phyloP scores from a whole-genome alignment of 2,113 vertebrate genomes.

The Ardeotis arabs region DNA sequence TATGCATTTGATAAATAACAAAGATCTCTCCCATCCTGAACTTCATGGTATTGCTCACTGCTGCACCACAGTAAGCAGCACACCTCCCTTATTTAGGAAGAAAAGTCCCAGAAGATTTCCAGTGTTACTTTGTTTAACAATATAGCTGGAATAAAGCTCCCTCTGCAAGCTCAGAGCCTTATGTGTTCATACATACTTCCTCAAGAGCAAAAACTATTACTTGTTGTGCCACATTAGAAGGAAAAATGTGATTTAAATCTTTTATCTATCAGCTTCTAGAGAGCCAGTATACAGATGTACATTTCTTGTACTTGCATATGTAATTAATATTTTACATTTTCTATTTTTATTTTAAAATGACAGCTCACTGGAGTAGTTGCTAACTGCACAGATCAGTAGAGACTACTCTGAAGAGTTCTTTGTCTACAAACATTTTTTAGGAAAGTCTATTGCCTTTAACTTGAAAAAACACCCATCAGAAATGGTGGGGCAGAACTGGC shows the following conservation, averaged over 20 bases:
- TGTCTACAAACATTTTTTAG: background rate
- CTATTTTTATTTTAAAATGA: constrained; percentile 3
- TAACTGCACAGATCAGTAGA: background rate
- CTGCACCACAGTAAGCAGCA: background rate
- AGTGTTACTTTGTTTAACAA: background rate
- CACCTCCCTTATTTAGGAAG: background rate
- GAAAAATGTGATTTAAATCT: constrained; percentile 10
- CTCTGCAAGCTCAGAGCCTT: background rate
- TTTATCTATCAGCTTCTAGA: background rate
- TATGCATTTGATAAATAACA: background rate
- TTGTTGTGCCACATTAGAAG: background rate
- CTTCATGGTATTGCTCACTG: background rate
- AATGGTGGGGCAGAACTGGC: background rate
- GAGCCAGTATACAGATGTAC: background rate
- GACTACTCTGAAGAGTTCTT: background rate
- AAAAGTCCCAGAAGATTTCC: background rate
- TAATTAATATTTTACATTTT: constrained; percentile 41
- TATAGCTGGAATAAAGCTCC: background rate
- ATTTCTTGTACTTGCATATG: constrained; percentile 10
- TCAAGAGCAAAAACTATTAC: background rate
- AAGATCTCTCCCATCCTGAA: background rate
- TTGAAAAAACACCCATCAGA: background rate
- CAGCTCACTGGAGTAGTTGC: background rate
- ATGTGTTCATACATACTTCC: background rate
- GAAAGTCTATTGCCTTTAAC: background rate